Base-by-base conservation (phyloP, 2,888 invertebrate species). In the Cephus rjabovi region DNA sequence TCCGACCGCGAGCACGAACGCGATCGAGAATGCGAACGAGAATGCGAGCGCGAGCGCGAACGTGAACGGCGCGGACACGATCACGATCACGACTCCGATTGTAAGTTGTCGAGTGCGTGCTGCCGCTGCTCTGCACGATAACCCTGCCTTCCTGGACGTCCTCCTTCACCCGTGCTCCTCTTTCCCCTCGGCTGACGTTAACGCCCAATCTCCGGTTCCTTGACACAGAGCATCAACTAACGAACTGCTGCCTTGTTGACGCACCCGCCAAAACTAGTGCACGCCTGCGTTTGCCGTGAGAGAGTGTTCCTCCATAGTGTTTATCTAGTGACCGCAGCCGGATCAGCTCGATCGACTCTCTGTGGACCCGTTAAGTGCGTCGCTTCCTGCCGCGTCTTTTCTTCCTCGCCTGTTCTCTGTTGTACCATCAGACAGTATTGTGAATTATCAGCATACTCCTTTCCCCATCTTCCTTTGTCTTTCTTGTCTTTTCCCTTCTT, bases 91-190 rank as follows among this genome's bases (percentile, higher is more conserved):
- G 75, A 69, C 76, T 69, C 31, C 73, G 76, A 86, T 85, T 84
- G 88, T 88, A 87, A 87, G 87, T 88, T 86, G 82, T 79, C 82
- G 80, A 79, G 78, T 77, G 80, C 79, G 78, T 76, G 77, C 70
- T 75, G 77, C 75, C 75, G 37, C 69, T 74, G 69, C 56, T 37
- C 33, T 31, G 74, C 40, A 40, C 73, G 76, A 76, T 40, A 15
- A 15, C 40, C 40, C 40, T 40, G 40, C 40, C 40, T 40, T 76
- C 40, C 74, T 34, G 31, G 12, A 34, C 56, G 31, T 56, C 75
- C 31, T 31, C 4, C 37, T 37, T 40, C 15, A 15, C 40, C 4
- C 40, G 4, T 40, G 15, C 40, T 40, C 40, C 40, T 40, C 40
- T 1, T 40, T 6, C 4, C 1, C 40, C 15, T 40, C 40, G 15